Percentiles rank a stretch among this genome's conserved stretches.
Conservation (phyloP, 2,888 invertebrate species). For the Uloborus plumipes region DNA sequence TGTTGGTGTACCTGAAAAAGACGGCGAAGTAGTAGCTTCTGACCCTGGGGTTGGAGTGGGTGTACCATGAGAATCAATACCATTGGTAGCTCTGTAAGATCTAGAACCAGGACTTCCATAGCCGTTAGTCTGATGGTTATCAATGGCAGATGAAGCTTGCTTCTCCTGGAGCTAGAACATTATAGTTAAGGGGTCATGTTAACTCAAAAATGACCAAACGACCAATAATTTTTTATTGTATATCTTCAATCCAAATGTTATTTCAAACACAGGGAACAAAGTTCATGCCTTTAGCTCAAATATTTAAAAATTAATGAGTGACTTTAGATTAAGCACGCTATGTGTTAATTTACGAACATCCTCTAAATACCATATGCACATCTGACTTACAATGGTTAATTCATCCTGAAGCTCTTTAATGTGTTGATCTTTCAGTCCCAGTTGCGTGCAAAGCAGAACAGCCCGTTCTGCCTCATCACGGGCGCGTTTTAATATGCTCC, state of each 20-base stretch:
- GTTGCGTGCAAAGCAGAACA: slow-evolving; percentile 86
- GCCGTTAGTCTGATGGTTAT: slow-evolving; percentile 65
- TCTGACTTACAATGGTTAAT: slow-evolving; percentile 80
- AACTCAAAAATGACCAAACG: no score
- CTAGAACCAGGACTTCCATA: slow-evolving; percentile 68
- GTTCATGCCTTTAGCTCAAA: neutral
- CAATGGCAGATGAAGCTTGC: slow-evolving; percentile 16
- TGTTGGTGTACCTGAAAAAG: slow-evolving; percentile 64
- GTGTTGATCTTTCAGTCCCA: slow-evolving; percentile 88
- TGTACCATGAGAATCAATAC: slow-evolving; percentile 56
- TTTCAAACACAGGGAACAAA: neutral
- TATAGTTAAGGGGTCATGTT: no score
- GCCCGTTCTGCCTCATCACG: slow-evolving; percentile 91
- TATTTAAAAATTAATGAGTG: no score
- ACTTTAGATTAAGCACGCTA: neutral
- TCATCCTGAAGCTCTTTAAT: slow-evolving; percentile 88
- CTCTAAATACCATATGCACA: neutral
- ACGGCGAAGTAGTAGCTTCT: slow-evolving; percentile 59
- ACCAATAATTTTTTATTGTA: neutral
- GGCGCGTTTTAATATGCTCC: slow-evolving; percentile 88
- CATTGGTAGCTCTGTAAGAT: slow-evolving; percentile 66
- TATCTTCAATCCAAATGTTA: neutral
- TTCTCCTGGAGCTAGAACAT: slow-evolving; percentile 39
- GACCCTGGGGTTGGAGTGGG: slow-evolving; percentile 63
- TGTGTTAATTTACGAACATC: neutral